Percentiles rank a stretch among this genome's conserved stretches.
Conservation (phyloP, 2,888 invertebrate species). For the Geophilus truncorum region DNA sequence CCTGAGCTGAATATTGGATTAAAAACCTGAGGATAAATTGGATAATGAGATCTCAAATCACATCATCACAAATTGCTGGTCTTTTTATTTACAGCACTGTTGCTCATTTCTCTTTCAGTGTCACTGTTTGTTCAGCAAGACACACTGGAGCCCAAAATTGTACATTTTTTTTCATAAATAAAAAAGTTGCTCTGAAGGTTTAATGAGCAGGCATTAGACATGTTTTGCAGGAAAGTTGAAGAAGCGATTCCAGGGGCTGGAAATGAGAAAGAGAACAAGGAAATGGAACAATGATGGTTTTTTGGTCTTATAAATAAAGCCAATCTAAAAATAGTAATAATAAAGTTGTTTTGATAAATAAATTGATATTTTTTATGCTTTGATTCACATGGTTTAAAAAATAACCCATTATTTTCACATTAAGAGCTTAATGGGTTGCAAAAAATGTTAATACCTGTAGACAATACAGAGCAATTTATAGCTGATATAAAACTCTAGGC, state of each 20-base stretch:
- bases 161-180: background rate
- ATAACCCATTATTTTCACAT: background rate
- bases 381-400: background rate
- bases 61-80: background rate
- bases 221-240: background rate
- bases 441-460: background rate
- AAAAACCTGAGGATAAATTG: background rate
- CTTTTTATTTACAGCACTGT: background rate
- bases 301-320: background rate
- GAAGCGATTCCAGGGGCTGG: background rate
- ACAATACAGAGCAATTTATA: background rate
- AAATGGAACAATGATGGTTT: too few relatives aligned
- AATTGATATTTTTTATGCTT: too few relatives aligned
- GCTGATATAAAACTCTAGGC: background rate
- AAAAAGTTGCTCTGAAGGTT: background rate
- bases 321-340: background rate
- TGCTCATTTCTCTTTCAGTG: background rate
- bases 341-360: background rate
- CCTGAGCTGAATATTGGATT: constrained; percentile 4
- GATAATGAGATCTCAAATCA: background rate
- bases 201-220: background rate
- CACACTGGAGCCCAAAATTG: background rate
- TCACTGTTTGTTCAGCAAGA: background rate
- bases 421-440: background rate
- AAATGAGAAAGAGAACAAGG: background rate